phyloP scores from a whole-genome alignment of 2,113 vertebrate genomes.

The Rattus rattus region DNA sequence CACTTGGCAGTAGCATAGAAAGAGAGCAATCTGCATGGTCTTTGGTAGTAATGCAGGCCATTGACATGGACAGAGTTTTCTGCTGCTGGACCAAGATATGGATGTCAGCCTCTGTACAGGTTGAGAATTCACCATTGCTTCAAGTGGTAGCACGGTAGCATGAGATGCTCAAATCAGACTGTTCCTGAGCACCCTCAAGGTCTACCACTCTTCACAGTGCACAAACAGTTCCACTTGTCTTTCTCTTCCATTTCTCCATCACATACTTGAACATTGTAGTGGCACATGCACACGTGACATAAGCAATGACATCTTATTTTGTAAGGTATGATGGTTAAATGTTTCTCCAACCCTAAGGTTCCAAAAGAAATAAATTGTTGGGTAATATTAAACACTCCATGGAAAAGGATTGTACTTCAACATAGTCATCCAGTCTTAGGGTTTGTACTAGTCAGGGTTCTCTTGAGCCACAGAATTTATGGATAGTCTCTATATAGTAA shows the following conservation, averaged over 20 bases:
- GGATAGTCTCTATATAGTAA: too few relatives aligned
- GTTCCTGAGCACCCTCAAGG: not conserved
- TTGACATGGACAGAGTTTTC: not conserved
- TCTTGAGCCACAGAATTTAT: too few relatives aligned
- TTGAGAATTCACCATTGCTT: not conserved
- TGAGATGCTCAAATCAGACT: not conserved
- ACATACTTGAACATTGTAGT: not conserved
- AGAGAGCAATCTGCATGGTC: not conserved
- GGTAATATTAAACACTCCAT: not conserved
- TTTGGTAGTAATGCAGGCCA: not conserved
- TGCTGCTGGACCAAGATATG: not conserved
- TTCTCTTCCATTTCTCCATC: not conserved
- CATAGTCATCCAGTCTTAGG: not conserved
- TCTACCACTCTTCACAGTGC: not conserved
- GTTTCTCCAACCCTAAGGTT: not conserved
- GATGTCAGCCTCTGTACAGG: not conserved
- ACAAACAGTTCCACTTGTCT: not conserved
- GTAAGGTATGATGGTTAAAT: not conserved
- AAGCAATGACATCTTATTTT: not conserved
- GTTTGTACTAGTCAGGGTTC: too few relatives aligned
- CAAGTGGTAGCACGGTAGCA: not conserved
- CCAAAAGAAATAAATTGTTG: not conserved
- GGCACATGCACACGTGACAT: not conserved
- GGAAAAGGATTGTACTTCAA: not conserved
- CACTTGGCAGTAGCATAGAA: not conserved